Base-by-base conservation (phyloP, 2,888 invertebrate genomes). In the Lathronympha strigana region DNA sequence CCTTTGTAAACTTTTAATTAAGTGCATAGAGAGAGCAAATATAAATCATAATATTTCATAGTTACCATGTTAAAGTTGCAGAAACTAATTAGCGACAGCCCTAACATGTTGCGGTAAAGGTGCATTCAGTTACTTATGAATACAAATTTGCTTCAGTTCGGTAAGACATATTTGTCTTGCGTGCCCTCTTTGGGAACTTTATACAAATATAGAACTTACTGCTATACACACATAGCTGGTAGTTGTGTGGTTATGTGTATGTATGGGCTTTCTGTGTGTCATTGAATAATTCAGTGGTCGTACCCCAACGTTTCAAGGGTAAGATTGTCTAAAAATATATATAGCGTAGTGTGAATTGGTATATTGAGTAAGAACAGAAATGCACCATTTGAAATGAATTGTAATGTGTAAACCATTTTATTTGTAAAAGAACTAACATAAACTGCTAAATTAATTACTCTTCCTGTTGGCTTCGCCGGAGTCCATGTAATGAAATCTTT, bases 221-320 rank as follows among this genome's bases (percentile, higher is more conserved):
- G 63, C 72, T 69, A 73, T 71, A 73, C 64, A 73, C 72, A 70
- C 68, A 81, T 82, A 87, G 79, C 76, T 84, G 76, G 78, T 78
- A 83, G 80, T 77, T 86, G 78, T 74, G 78, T 80, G 79, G 84
- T 83, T 86, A 82, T 88, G 86, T 87, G 86, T 91, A 90, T 91
- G 90, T 90, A 90, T 89, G 87, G 86, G 82, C 81, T 88, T 86
- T 87, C 86, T 86, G 87, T 89, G 84, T 89, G 88, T 87, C 87
- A 88, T 87, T 92, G 90, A 92, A 92, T 92, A 83, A 92, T 92
- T 91, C 89, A 91, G 86, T 84, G 89, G 88, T 87, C 85, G 86
- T 87, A 83, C 88, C 87, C 89, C 80, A 82, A 81, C 80, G 86
- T 86, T 90, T 92, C 91, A 91, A 90, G 92, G 90, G 90, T 91